Conservation (phyloP, 2,888 invertebrate genomes). For the Epicampocera succincta region DNA sequence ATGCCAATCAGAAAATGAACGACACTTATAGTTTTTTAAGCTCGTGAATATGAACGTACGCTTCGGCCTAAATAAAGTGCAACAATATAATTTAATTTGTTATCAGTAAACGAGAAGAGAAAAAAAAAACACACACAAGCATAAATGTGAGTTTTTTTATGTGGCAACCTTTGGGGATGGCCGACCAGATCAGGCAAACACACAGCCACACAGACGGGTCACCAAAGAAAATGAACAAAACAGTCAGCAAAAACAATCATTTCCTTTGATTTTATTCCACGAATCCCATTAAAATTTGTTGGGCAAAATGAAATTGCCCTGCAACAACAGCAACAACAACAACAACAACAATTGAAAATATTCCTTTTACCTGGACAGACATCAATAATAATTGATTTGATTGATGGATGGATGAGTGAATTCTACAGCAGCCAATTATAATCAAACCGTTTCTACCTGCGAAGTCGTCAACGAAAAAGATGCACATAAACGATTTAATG, state of each 20-base stretch:
- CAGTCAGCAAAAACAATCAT: not conserved
- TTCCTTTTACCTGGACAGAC: constrained; percentile 58
- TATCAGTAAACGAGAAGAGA: too few relatives aligned
- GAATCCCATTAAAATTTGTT: constrained; percentile 61
- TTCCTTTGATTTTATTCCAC: constrained; percentile 60
- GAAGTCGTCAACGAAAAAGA: constrained; percentile 9
- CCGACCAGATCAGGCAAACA: constrained; percentile 54
- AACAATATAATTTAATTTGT: constrained; percentile 35
- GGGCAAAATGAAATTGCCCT: constrained; percentile 1
- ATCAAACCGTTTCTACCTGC: constrained; percentile 27
- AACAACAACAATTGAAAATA: constrained; percentile 11
- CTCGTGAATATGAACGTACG: not conserved
- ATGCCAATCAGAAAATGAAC: constrained; percentile 79
- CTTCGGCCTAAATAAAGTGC: not conserved
- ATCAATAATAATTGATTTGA: constrained; percentile 81
- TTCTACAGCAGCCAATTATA: constrained; percentile 54
- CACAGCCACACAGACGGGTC: not conserved
- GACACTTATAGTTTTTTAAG: constrained; percentile 18
- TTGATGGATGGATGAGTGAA: constrained; percentile 79
- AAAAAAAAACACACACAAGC: not conserved
- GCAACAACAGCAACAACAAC: constrained; percentile 4
- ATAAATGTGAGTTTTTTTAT: constrained; percentile 17
- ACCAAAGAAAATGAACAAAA: not conserved
- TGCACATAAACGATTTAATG: constrained; percentile 30
- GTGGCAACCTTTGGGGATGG: constrained; percentile 78